Base-by-base conservation (phyloP, 2,888 invertebrate genomes). In the Lepas anatifera region DNA sequence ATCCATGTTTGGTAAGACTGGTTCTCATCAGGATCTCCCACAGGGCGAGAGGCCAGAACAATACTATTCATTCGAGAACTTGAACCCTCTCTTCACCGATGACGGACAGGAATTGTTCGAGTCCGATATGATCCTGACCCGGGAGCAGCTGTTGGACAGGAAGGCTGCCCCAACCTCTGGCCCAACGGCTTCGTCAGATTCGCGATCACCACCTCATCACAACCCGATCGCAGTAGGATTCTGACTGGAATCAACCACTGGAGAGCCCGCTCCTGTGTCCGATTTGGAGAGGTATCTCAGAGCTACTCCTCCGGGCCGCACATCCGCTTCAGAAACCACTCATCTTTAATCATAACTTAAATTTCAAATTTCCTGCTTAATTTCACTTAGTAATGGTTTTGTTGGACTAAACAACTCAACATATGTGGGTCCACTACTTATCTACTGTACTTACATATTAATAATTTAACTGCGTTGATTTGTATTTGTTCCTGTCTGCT, bases 51-150 rank as follows among this genome's bases (percentile, higher is more conserved):
- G n/a, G n/a, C n/a, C n/a, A n/a, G n/a, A n/a, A n/a, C n/a, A n/a
- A n/a, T n/a, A n/a, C n/a, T 41, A 41, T 41, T 1, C 16, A 16
- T 50, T 50, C 48, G 48, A 50, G 48, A n/a, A 50, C 48, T 8
- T 16, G 22, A 50, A 50, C 25, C 48, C 48, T 16, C 11, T 22
- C 22, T 8, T 22, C 8, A 50, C 48, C 25, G 48, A 25, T n/a
- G 22, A 22, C 48, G 48, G 48, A 77, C 77, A 0, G 83, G 48
- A 50, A n/a, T 18, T 50, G 48, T 50, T 50, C 48, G 48, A 50
- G 48, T 50, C 48, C 22, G 48, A 50, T n/a, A 50, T 50, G 6
- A n/a, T 50, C 22, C 48, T 50, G 2, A 50, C 48, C 25, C 22
- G n/a, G 8, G 48, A 50, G n/a, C 48, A 50, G 48, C 16, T 22